Base-by-base conservation (phyloP, 2,113 vertebrate genomes). In the Alces alces region DNA sequence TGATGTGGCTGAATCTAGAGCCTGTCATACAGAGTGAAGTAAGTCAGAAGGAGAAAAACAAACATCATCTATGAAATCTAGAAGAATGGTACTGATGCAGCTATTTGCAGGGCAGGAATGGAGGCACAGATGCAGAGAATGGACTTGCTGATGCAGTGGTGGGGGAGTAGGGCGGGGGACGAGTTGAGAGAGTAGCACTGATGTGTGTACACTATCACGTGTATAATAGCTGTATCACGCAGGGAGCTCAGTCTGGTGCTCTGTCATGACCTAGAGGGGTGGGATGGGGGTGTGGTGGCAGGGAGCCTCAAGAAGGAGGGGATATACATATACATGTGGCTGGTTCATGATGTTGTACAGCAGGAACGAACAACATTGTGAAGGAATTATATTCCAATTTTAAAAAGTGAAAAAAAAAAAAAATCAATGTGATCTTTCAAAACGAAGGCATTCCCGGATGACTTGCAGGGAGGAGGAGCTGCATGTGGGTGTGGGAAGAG, bases 151-250 rank as follows among this genome's bases (percentile, higher is more conserved):
- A 3, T 12, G 15, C 39, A 14, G 39, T 15, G 39, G 6, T 27
- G 1, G 6, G 39, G 39, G 23, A 43, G 36, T 8, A 11, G n/a
- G 70, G 12, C n/a, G 39, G 23, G 70, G 70, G 6, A 25, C 27
- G 70, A 43, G 12, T 25, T 14, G 70, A 43, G 39, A 43, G 39
- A 25, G 39, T 43, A 39, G 39, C 6, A 43, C 12, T 27, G 70
- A 15, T 6, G 6, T 7, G 4, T 2, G 2, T 8, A 4, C 39
- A 76, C 39, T 14, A 7, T 13, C 1, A 25, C 15, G 21, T 27
- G 36, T 7, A 7, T 27, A 27, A 3, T 0, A 43, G 70, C 12
- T 27, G 39, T 23, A 39, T 3, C 6, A 11, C 6, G 0, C 39
- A 25, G 70, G 36, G 12, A 43, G 70, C 39, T 25, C 70, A 43